phyloP scores from a whole-genome alignment of 2,113 vertebrate species.

The Carassius auratus region DNA sequence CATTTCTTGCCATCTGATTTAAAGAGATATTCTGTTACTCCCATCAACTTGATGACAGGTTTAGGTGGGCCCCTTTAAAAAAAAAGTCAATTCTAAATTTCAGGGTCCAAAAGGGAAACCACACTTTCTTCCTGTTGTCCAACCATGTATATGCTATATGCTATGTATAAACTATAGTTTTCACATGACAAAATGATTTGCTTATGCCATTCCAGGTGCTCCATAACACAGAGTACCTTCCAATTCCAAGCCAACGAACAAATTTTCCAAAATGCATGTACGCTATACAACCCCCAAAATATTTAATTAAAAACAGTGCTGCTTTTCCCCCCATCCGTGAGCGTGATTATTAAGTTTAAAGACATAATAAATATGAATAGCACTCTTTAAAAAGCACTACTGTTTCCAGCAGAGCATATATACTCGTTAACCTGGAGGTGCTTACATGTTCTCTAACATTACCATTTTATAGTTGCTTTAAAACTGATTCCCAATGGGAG shows the following conservation, averaged over 20 bases:
- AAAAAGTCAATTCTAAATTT: neutral
- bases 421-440: conserved; percentile 7
- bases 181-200: neutral
- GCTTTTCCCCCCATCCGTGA: neutral
- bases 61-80: conserved; percentile 37
- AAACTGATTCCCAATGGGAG: conserved; percentile 1
- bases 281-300: neutral
- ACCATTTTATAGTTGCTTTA: conserved; percentile 6
- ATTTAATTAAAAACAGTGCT: conserved; percentile 24
- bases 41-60: conserved; percentile 32
- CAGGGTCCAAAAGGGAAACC: neutral
- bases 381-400: conserved; percentile 11
- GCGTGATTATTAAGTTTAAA: conserved; percentile 19
- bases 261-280: neutral
- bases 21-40: conserved; percentile 44
- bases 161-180: neutral
- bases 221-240: neutral
- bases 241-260: no score
- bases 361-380: conserved; percentile 2
- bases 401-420: conserved; percentile 5
- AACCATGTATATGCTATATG: neutral
- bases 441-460: neutral
- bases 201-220: neutral
- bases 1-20: conserved; percentile 50
- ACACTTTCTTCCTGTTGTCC: conserved; percentile 1